Percentiles rank a stretch among this genome's conserved stretches.
Evolutionary conservation across 1,140 invertebrate species (phyloP).

Genomic region (Muscidifurax raptorellus): DNA sequence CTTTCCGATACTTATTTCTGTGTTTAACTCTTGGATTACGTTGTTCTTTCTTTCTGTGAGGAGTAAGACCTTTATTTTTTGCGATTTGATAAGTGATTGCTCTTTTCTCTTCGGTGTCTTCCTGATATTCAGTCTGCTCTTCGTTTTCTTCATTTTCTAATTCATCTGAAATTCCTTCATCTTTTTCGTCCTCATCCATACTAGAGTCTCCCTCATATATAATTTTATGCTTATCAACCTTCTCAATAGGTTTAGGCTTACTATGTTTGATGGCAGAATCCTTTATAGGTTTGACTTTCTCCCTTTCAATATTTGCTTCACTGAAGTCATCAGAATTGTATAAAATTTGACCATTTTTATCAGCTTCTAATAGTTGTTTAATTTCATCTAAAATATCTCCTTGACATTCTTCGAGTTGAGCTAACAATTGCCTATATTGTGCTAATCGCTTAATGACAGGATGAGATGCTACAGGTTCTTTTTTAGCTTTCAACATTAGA

Average conservation of each 20-base stretch:
- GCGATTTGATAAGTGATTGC: conserved; percentile 94
- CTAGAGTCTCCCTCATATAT: conserved; percentile 33
- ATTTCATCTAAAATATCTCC: conserved; percentile 76
- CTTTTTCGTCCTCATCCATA: conserved; percentile 35
- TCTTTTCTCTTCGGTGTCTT: conserved; percentile 78
- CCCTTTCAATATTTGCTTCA: neutral
- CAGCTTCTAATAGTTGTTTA: conserved; percentile 68
- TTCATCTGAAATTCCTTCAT: neutral
- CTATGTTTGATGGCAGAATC: conserved; percentile 15
- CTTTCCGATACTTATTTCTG: conserved; percentile 92
- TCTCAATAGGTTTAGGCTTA: conserved; percentile 7
- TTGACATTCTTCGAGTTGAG: conserved; percentile 83
- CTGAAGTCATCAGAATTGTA: conserved; percentile 56
- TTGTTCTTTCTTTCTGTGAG: conserved; percentile 91
- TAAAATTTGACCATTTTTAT: conserved; percentile 60
- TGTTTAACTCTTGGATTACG: conserved; percentile 96
- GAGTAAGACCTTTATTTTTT: conserved; percentile 96
- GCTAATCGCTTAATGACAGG: conserved; percentile 89
- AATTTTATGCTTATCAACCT: conserved; percentile 35
- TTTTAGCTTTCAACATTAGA: conserved; percentile 86
- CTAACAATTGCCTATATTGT: conserved; percentile 86
- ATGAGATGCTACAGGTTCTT: conserved; percentile 83
- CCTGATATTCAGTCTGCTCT: conserved; percentile 50
- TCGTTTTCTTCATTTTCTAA: conserved; percentile 46
- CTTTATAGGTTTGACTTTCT: neutral